Evolutionary conservation across 2,888 invertebrate species (phyloP), one percentile per base, ranked within the genome.

Genomic region (Chrysolina americana): DNA sequence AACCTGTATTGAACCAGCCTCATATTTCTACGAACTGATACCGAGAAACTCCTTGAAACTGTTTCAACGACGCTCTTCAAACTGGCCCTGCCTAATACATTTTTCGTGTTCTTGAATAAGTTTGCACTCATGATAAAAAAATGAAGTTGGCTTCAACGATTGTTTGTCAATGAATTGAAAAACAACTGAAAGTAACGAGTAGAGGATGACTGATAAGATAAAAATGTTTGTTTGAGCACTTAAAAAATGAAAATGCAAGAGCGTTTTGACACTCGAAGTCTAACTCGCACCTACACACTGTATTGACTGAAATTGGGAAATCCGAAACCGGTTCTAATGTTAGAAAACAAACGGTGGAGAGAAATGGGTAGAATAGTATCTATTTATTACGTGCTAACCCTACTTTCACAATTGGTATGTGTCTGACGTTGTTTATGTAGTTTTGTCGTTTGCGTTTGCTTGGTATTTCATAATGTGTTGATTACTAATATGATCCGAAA

Each of bases 1-100:
- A 88, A 89, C 64, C 89, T 88, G 86, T 93, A 95, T 83, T 95
- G 95, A 63, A 95, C 91, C 80, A 94, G 92, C 83, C 94, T 92
- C 93, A 93, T 92, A 47, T 89, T 90, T 64, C 70, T 78, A 21
- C 69, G 68, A 13, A 76, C 74, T 8, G 84, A 79, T 15, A 85
- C 77, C 79, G 86, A 85, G 70, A 88, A 87, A 71, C 81, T 81
- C 77, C 85, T 83, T n/a, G 59, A 59, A 36, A 15, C 23, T 36
- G 28, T n/a, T 36, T 15, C 59, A 9, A 28, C 6, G 11, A 59
- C 15, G 1, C n/a, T 6, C n/a, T 59, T 36, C 36, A 15, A 36
- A 15, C n/a, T 59, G 28, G 36, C 36, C 3, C 59, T 59, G 17
- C 59, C n/a, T 59, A 59, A 59, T 59, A 59, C 1, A 28, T 28